phyloP scores from a whole-genome alignment of 2,888 invertebrate species.

The Papilio demoleus region DNA sequence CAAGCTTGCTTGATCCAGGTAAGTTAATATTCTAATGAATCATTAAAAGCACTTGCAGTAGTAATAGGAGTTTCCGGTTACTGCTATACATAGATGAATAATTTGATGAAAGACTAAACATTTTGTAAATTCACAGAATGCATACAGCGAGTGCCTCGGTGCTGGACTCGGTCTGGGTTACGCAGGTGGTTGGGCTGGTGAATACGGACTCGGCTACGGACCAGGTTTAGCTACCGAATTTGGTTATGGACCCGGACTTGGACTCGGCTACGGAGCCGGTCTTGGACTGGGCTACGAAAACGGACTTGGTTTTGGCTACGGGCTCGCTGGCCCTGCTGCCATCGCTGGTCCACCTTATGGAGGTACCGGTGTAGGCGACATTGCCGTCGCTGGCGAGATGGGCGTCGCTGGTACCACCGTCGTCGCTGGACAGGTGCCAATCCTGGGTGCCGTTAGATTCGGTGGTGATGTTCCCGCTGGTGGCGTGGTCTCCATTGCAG shows the following conservation, averaged over 20 bases:
- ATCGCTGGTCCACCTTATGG: constrained; percentile 48
- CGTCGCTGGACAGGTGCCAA: constrained; percentile 54
- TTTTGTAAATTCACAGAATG: constrained; percentile 42
- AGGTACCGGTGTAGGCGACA: constrained; percentile 49
- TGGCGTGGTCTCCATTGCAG: constrained; percentile 52
- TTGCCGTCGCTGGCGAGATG: constrained; percentile 51
- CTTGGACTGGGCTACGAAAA: constrained; percentile 25
- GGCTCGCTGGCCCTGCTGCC: constrained; percentile 41
- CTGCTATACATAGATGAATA: too few relatives aligned
- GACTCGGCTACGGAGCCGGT: constrained; percentile 24
- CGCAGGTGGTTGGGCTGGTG: constrained; percentile 19
- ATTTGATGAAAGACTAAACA: too few relatives aligned
- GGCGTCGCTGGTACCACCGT: constrained; percentile 50
- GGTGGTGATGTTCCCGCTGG: constrained; percentile 41
- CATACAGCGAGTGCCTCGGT: constrained; percentile 43
- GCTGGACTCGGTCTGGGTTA: constrained; percentile 26
- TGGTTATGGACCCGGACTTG: constrained; percentile 8
- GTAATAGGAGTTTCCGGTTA: not conserved
- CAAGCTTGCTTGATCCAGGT: constrained; percentile 60
- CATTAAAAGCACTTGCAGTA: constrained; percentile 29
- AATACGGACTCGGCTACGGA: constrained; percentile 21
- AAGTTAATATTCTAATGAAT: constrained; percentile 32
- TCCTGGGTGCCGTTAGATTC: constrained; percentile 50
- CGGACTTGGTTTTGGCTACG: constrained; percentile 33
- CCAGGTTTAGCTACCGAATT: constrained; percentile 11